Evolutionary conservation across 1,140 invertebrate species (phyloP), one percentile per base, ranked within the genome.

Genomic region (Cephus cinctus): DNA sequence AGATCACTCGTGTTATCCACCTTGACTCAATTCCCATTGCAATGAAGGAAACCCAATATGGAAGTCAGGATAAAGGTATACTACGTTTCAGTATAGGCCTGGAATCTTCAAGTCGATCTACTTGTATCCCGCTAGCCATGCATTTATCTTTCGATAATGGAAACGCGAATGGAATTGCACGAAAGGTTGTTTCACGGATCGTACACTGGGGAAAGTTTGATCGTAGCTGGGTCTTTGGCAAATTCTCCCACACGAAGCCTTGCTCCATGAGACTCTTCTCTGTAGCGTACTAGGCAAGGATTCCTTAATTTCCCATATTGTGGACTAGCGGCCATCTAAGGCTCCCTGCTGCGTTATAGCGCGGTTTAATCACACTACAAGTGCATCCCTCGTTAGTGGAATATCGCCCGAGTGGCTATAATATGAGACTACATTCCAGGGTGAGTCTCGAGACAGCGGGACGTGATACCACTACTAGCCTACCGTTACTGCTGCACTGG

Each of bases 301-400:
- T 67, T 70, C 61, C 67, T 70, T 67, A 66, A 71, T 71, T 67
- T 65, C 58, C 61, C 57, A 69, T 62, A 65, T 69, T 63, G 63
- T 60, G 55, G 57, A 43, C 50, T 51, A 55, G 46, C 43, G 50
- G 59, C 51, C 50, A 58, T 63, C 54, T 40, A 39, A 52, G 62
- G 44, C 62, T 57, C 62, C 69, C 67, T 40, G 63, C 62, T 66
- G 69, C 54, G 69, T 64, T 69, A 68, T 67, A 62, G 59, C 67
- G 61, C 57, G 63, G 61, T 65, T 67, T 69, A 69, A 71, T 71
- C 65, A 64, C 69, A 62, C 61, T 66, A 67, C 63, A 59, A 65
- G 63, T 59, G 59, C 62, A 67, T 68, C 62, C 64, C 67, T 71
- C 69, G 69, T 69, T 71, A 71, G 69, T 67, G 58, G 65, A 57